Evolutionary conservation across 2,113 vertebrate species (phyloP).

Genomic region (Rhynchopsitta pachyrhyncha): DNA sequence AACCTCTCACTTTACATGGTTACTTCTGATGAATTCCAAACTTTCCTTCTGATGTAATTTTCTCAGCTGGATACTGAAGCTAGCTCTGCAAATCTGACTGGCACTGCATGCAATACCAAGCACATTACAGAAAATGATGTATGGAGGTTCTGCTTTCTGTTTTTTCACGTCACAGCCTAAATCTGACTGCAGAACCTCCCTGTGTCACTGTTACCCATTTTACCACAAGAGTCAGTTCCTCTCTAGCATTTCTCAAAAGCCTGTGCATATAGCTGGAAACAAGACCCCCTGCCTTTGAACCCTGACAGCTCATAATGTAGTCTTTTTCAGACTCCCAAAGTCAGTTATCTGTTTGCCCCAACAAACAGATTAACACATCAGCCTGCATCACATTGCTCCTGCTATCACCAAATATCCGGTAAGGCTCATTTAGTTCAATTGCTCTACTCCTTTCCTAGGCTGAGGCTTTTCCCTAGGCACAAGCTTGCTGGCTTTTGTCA

Average conservation of each 20-base stretch:
- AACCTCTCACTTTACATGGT: background rate
- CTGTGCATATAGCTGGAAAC: background rate
- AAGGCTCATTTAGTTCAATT: background rate
- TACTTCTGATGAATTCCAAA: background rate
- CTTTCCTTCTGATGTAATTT: background rate
- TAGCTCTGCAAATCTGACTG: background rate
- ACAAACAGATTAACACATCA: background rate
- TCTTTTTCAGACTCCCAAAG: background rate
- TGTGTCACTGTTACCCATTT: background rate
- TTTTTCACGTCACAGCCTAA: conserved; percentile 30
- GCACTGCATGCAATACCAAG: background rate
- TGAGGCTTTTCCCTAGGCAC: background rate
- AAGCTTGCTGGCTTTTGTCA: background rate
- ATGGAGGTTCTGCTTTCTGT: conserved; percentile 25
- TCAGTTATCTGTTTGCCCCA: background rate
- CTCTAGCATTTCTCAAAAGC: conserved; percentile 13
- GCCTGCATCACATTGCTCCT: background rate
- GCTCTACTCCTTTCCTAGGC: background rate
- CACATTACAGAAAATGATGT: background rate
- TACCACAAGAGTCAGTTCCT: conserved; percentile 7
- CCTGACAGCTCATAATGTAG: background rate
- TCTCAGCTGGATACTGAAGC: background rate
- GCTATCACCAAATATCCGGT: background rate
- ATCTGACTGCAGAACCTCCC: background rate
- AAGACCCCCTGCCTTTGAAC: background rate